Conservation (phyloP, 2,888 invertebrate species). For the Amiota mariae region DNA sequence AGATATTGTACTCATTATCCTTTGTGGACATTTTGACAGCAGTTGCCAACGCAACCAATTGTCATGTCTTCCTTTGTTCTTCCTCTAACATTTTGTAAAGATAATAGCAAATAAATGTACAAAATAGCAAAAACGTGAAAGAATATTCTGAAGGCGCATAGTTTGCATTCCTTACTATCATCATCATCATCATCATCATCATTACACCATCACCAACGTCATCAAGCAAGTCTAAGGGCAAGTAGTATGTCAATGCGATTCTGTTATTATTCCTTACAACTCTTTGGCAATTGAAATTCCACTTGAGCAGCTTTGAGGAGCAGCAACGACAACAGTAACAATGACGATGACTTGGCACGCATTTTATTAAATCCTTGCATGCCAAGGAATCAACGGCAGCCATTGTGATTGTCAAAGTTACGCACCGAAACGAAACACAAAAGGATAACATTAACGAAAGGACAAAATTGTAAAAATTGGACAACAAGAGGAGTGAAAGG, state of each 20-base stretch:
- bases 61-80: neutral
- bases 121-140: too few relatives aligned
- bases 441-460: neutral
- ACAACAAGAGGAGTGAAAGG: neutral
- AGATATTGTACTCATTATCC: neutral
- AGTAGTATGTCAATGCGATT: constrained; percentile 23
- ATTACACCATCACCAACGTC: neutral
- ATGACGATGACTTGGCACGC: constrained; percentile 56
- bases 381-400: constrained; percentile 55
- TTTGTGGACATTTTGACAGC: too few relatives aligned
- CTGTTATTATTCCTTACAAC: constrained; percentile 25
- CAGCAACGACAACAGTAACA: too few relatives aligned
- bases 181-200: too few relatives aligned
- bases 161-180: constrained; percentile 5
- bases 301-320: neutral
- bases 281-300: constrained; percentile 25
- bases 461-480: neutral
- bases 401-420: constrained; percentile 18
- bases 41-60: neutral
- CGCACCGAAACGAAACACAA: constrained; percentile 13
- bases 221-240: constrained; percentile 32
- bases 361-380: constrained; percentile 59
- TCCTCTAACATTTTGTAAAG: too few relatives aligned
- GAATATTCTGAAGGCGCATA: neutral
- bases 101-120: too few relatives aligned